Base-by-base conservation (phyloP, 1,140 invertebrate species). In the Euborellia annulipes region DNA sequence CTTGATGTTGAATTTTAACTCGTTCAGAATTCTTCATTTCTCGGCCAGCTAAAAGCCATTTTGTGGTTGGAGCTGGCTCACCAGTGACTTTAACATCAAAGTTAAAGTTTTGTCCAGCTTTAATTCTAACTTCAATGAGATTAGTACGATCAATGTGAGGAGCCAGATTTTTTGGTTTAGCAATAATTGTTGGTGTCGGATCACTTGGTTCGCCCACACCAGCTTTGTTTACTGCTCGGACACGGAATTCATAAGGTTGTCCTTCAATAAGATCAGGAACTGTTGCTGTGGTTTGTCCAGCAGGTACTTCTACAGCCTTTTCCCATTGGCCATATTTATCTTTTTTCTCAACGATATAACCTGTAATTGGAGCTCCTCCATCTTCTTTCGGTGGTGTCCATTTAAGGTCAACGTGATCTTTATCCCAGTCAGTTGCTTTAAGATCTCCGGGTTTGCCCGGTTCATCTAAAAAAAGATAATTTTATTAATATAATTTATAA, bases 241-340 rank as follows among this genome's bases (percentile, higher is more conserved):
- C 90, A 21, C 93, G 73, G 72, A 87, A 92, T 60, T 91, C 83
- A 56, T 93, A 93, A 0, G 79, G 71, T 59, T 92, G 82, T 19
- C 90, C 91, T 66, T 94, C 89, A 18, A 82, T 79, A 7, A 99
- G 69, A 64, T 92, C 81, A 0, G 82, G 80, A 16, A 97, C 89
- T 34, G 80, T 85, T 17, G 82, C 85, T 42, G 74, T 79, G n/a
- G 81, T 85, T 54, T 78, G 67, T 53, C 77, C 74, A 8, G 81
- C 82, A 3, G 89, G 85, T 8, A 83, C 77, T 62, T 87, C 84
- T 2, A 82, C 56, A 0, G 85, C 87, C 61, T 88, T 91, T 59
- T 92, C 88, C 92, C 92, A 97, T 55, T 88, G 79, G 16, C 88
- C 87, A 57, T 84, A 89, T 61, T 91, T 91, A 60, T 92, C 88